Conservation (phyloP, 92 coral and sea anemone genomes). For the Siderastrea radians region DNA sequence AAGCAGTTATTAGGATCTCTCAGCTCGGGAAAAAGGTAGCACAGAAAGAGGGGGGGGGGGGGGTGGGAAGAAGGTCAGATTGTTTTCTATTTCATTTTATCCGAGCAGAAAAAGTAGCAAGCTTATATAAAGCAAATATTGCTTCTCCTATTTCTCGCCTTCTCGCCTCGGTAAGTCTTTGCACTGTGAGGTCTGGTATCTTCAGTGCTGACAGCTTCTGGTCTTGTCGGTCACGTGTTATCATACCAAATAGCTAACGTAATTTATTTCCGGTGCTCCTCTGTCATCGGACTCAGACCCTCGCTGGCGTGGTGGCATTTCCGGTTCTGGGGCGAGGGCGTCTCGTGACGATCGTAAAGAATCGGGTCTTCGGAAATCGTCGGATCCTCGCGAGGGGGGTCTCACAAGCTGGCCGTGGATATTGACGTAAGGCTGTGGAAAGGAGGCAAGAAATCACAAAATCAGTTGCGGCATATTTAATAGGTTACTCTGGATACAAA, state of each 20-base stretch:
- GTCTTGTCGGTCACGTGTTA: background rate
- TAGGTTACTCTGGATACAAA: no score
- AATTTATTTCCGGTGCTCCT: constrained; percentile 78
- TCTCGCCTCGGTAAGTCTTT: background rate
- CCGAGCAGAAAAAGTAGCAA: no score
- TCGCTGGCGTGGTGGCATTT: constrained; percentile 82
- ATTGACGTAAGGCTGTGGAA: constrained; percentile 88
- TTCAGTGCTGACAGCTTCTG: background rate
- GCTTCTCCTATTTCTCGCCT: background rate
- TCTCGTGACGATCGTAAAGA: constrained; percentile 76
- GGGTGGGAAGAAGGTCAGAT: background rate
- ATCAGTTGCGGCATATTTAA: no score
- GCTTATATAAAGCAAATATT: no score
- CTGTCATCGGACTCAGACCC: constrained; percentile 71
- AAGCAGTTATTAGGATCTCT: no score
- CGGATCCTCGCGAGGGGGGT: constrained; percentile 83
- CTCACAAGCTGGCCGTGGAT: constrained; percentile 93
- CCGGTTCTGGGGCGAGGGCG: constrained; percentile 93
- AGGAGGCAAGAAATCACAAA: background rate
- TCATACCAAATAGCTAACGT: constrained; percentile 79
- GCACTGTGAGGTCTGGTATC: background rate
- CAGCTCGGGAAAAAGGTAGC: no score
- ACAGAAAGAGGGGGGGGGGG: no score
- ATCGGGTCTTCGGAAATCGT: constrained; percentile 73
- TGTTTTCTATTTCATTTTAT: background rate